phyloP scores from a whole-genome alignment of 1,140 invertebrate species.

The Drosophila neocordata region DNA sequence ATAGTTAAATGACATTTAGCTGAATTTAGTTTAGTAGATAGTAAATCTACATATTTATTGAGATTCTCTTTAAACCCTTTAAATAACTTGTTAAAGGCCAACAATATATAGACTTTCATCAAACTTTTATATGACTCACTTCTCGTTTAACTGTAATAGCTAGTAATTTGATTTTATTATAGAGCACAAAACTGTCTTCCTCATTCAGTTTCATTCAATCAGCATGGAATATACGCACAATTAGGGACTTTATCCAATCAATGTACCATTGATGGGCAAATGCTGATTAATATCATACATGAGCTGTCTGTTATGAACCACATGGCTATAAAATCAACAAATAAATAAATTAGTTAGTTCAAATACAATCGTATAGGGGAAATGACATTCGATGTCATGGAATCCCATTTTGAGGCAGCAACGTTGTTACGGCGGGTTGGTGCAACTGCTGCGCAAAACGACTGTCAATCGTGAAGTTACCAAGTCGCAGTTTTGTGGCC shows the following conservation, averaged over 20 bases:
- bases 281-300: slow-evolving; percentile 11
- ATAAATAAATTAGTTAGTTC: slow-evolving; percentile 13
- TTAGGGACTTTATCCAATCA: slow-evolving; percentile 16
- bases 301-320: background rate
- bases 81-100: background rate
- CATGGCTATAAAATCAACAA: slow-evolving; percentile 18
- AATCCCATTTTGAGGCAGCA: background rate
- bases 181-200: background rate
- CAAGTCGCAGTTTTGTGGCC: slow-evolving; percentile 36
- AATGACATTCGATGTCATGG: slow-evolving; percentile 16
- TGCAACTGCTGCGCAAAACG: slow-evolving; percentile 10
- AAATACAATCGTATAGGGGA: slow-evolving; percentile 13
- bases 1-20: too few relatives aligned
- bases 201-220: slow-evolving; percentile 6
- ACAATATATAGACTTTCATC: background rate
- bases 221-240: slow-evolving; percentile 5
- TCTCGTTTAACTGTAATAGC: background rate
- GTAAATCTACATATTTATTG: background rate
- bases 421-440: background rate
- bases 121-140: slow-evolving; percentile 2
- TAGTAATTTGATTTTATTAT: slow-evolving; percentile 7
- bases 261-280: slow-evolving; percentile 4
- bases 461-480: background rate
- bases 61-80: background rate
- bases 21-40: background rate